Evolutionary conservation across 2,797 vertebrate species (phyloP).

Genomic region (Coilia nasus): DNA sequence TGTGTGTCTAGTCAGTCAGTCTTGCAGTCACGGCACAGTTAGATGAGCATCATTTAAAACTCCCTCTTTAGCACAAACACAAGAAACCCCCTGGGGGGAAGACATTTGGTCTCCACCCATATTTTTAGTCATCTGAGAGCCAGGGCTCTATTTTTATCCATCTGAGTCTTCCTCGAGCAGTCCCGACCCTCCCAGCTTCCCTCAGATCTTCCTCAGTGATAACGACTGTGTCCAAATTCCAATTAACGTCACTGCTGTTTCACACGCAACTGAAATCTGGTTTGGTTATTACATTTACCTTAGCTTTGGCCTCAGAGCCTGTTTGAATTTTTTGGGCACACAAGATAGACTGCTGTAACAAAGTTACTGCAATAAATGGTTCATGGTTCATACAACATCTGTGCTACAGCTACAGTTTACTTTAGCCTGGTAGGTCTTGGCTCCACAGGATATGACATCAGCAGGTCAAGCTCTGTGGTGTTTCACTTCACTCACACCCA

Average conservation of each 20-base stretch:
- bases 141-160: conserved; percentile 47
- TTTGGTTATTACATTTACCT: neutral
- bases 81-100: conserved; percentile 29
- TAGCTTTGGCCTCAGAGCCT: neutral
- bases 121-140: neutral
- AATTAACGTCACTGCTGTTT: conserved; percentile 37
- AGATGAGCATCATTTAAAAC: conserved; percentile 26
- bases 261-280: conserved; percentile 37
- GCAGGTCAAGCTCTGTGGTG: conserved; percentile 24
- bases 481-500: conserved; percentile 23
- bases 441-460: conserved; percentile 47
- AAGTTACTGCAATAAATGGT: neutral
- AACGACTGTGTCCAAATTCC: conserved; percentile 39
- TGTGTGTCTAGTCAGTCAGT: neutral
- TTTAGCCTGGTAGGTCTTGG: neutral
- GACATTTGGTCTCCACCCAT: conserved; percentile 42
- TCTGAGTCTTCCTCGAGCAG: conserved; percentile 38
- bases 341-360: neutral
- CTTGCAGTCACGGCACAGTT: neutral
- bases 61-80: conserved; percentile 38
- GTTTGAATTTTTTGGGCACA: neutral
- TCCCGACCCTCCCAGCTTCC: conserved; percentile 35
- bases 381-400: no score
- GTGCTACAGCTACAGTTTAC: neutral
- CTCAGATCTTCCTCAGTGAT: conserved; percentile 65